Percentiles rank a stretch among this genome's conserved stretches.
phyloP scores from a whole-genome alignment of 2,113 vertebrate genomes.

The Alectura lathami region DNA sequence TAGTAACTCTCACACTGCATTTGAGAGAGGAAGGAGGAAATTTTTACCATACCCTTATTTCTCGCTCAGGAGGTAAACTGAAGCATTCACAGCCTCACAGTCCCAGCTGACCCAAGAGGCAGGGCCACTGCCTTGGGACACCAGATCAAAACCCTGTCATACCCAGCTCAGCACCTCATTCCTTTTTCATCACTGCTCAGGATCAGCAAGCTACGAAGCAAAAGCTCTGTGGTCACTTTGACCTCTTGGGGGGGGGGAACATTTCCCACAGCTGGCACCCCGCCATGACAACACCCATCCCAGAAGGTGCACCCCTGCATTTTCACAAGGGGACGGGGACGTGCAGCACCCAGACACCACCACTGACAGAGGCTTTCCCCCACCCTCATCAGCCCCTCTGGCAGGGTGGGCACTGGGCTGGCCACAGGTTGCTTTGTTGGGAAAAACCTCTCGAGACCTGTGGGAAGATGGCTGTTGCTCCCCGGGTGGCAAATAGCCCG shows the following conservation, averaged over 20 bases:
- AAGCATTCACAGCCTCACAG: not conserved
- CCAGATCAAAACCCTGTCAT: not conserved
- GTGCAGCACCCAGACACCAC: not conserved
- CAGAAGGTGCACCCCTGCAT: not conserved
- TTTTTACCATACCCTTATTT: not conserved
- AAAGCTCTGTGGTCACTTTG: not conserved
- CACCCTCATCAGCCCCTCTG: not conserved
- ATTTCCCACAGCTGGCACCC: not conserved
- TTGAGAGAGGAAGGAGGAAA: not conserved
- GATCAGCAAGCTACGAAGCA: not conserved
- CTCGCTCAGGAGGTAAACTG: not conserved
- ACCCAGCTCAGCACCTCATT: not conserved
- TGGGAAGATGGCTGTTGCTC: not conserved
- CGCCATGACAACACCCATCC: not conserved
- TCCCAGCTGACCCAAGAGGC: too few relatives aligned
- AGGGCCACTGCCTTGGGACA: not conserved
- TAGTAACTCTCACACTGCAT: not conserved
- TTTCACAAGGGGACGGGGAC: not conserved
- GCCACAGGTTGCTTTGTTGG: not conserved
- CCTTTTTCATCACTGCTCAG: not conserved
- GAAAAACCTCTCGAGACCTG: too few relatives aligned
- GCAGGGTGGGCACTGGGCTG: not conserved
- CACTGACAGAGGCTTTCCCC: not conserved
- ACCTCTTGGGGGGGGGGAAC: not conserved
- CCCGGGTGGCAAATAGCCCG: not conserved